Evolutionary conservation across 1,140 invertebrate species (phyloP).

Genomic region (Panagrolaimus sp.): DNA sequence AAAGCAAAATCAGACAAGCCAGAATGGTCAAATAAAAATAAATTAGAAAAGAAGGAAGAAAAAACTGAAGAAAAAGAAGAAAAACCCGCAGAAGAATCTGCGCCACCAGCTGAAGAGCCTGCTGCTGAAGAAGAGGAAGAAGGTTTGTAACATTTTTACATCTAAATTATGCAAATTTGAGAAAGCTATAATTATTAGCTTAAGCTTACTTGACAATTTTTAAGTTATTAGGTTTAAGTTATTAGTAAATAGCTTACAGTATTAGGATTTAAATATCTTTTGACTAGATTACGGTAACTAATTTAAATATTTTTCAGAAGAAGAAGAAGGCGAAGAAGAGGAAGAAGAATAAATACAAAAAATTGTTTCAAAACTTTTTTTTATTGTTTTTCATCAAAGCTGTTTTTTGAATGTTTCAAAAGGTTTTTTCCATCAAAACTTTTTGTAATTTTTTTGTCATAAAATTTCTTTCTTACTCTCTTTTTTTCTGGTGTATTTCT

Average conservation of each 20-base stretch:
- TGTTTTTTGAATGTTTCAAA: too few relatives aligned
- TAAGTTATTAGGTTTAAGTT: too few relatives aligned
- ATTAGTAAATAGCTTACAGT: too few relatives aligned
- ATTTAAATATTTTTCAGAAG: conserved; percentile 1
- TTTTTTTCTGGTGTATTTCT: not conserved
- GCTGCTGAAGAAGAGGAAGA: conserved; percentile 42
- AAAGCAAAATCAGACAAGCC: conserved; percentile 58
- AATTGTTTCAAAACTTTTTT: conserved; percentile 9
- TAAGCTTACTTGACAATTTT: too few relatives aligned
- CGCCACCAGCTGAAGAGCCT: conserved; percentile 40
- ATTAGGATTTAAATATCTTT: too few relatives aligned
- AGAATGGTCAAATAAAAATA: conserved; percentile 58
- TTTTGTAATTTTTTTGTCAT: not conserved
- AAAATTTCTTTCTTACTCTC: not conserved
- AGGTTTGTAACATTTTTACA: conserved; percentile 34
- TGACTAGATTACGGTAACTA: not conserved
- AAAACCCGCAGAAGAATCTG: conserved; percentile 23
- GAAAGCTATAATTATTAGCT: too few relatives aligned
- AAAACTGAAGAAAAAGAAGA: conserved; percentile 26
- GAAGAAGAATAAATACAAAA: conserved; percentile 25
- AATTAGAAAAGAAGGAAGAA: conserved; percentile 26
- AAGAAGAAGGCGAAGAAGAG: conserved; percentile 23
- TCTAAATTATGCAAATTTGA: too few relatives aligned
- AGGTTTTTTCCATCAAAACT: not conserved
- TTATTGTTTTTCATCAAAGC: too few relatives aligned